Evolutionary conservation across 1,140 invertebrate species (phyloP), one percentile per base, ranked within the genome.

Genomic region (Aplysia californica): DNA sequence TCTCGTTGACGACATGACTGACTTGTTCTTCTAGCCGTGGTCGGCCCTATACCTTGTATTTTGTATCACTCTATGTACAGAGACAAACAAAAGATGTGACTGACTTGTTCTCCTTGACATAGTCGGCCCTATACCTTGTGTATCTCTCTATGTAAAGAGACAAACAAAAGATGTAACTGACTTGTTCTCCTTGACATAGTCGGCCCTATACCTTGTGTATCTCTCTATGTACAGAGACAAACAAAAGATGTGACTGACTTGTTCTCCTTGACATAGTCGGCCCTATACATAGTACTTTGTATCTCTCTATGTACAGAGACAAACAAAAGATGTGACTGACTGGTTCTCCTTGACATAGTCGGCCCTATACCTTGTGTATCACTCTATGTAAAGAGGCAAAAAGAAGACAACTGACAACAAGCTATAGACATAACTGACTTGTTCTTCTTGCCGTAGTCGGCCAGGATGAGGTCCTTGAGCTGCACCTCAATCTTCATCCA

Each of bases 381-480:
- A 10, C 10, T 61, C 10, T 15, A 61, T 10, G 6, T 10, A 61
- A 10, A 61, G 6, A 26, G 6, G 6, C 6, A 15, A 15, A 61
- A 10, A 15, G 29, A 61, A 61, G 26, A 26, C 6, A 26, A 15
- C 20, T 50, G 44, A 50, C 44, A n/a, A n/a, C n/a, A n/a, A n/a
- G n/a, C n/a, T n/a, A n/a, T n/a, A n/a, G n/a, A n/a, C n/a, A n/a
- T n/a, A n/a, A 90, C 91, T 90, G 80, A 93, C 93, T 99, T 99
- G 91, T 99, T 99, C 91, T 99, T 99, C 91, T 99, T 99, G 84
- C 98, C 98, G 87, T 99, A 99, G 91, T 99, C 98, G 44, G 98
- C 98, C 23, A 99, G 89, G 87, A 99, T 99, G 5, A 99, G 92
- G 91, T 99, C 98, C 88, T 99, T 99, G 0, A 99, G 91, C 84